phyloP scores from a whole-genome alignment of 2,888 invertebrate genomes.

The Agriopis marginaria region DNA sequence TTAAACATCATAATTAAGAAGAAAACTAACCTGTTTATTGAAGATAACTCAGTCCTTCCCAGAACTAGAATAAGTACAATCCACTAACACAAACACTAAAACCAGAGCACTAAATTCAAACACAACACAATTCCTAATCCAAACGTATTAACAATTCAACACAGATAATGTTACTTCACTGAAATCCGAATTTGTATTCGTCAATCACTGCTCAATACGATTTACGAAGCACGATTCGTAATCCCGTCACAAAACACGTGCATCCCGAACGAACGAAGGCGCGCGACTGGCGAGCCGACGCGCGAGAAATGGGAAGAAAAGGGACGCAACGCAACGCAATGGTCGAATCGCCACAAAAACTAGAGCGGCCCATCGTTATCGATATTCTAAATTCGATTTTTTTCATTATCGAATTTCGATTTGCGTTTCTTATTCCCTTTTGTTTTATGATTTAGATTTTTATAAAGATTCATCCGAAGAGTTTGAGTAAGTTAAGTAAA shows the following conservation, averaged over 20 bases:
- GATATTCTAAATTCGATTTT: slow-evolving; percentile 58
- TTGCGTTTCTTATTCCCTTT: slow-evolving; percentile 33
- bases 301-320: slow-evolving; percentile 32
- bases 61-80: slow-evolving; percentile 22
- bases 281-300: slow-evolving; percentile 59
- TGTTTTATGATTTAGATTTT: slow-evolving; percentile 18
- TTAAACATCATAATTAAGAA: slow-evolving; percentile 23
- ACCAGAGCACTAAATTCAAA: slow-evolving; percentile 10
- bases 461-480: slow-evolving; percentile 8
- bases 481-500: too few species aligned
- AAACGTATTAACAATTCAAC: slow-evolving; percentile 13
- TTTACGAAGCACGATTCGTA: slow-evolving; percentile 22
- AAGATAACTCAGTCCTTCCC: slow-evolving; percentile 26
- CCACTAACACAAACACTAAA: slow-evolving; percentile 30
- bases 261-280: slow-evolving; percentile 49
- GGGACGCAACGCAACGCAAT: slow-evolving; percentile 42
- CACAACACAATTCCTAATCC: slow-evolving; percentile 20
- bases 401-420: slow-evolving; percentile 38
- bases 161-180: slow-evolving; percentile 31
- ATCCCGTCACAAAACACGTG: slow-evolving; percentile 31
- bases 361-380: slow-evolving; percentile 49
- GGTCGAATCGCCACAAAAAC: slow-evolving; percentile 48
- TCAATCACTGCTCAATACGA: slow-evolving; percentile 25
- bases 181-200: slow-evolving; percentile 29
- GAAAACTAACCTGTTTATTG: slow-evolving; percentile 33